Percentiles rank a stretch among this genome's conserved stretches.
phyloP scores from a whole-genome alignment of 2,797 vertebrate genomes.

The Sebastes steindachneri region DNA sequence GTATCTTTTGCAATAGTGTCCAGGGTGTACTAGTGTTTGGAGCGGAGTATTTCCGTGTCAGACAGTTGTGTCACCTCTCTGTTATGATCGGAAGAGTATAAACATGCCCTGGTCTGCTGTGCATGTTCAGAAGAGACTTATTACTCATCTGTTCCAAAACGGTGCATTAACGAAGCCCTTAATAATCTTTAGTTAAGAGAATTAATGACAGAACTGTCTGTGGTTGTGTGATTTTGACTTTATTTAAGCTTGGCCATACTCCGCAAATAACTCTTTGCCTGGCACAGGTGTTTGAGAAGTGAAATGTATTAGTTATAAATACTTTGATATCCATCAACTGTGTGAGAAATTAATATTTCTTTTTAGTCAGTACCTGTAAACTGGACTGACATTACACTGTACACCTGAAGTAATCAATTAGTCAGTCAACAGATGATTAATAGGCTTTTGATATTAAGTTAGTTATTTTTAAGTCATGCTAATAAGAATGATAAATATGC shows the following conservation, averaged over 20 bases:
- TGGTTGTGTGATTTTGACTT: conserved; percentile 8
- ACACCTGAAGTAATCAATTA: too few species aligned
- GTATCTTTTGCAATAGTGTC: not conserved
- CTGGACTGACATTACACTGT: too few species aligned
- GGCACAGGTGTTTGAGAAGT: not conserved
- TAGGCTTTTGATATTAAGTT: too few species aligned
- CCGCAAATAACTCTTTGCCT: not conserved
- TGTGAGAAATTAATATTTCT: not conserved
- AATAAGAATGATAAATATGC: not conserved
- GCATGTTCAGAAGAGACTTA: conserved; percentile 22
- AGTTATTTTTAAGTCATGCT: not conserved
- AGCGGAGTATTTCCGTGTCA: not conserved
- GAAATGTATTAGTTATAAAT: not conserved
- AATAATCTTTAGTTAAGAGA: conserved; percentile 16
- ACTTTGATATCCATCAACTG: not conserved
- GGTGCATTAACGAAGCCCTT: conserved; percentile 31
- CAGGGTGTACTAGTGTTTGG: not conserved
- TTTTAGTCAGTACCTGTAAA: too few species aligned
- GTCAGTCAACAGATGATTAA: not conserved
- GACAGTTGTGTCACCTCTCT: conserved; percentile 36
- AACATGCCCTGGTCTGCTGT: conserved; percentile 45
- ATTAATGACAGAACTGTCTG: conserved; percentile 37
- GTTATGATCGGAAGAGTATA: conserved; percentile 46
- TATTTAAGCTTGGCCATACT: conserved; percentile 6
- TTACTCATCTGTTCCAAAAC: conserved; percentile 40